These are phyloP conservation scores for Sericinus montela DNA, from an alignment of 2,888 invertebrate genomes.

Conservation along the genomic window DNA sequence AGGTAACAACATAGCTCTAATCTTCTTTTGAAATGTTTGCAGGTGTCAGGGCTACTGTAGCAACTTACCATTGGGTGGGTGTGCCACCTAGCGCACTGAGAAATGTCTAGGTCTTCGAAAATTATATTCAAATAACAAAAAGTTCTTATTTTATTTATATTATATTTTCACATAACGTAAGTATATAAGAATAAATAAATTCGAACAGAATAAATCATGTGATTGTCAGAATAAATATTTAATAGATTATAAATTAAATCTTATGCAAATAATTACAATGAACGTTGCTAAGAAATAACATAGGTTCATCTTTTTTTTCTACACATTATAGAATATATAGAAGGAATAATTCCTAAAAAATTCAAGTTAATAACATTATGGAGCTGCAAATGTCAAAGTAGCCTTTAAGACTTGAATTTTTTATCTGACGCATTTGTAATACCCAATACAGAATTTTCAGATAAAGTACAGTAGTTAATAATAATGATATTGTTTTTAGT, in stretches of 20 bases:
- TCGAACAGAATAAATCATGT: constrained; percentile 14
- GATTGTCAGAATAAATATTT: constrained; percentile 13
- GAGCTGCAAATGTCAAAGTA: not conserved
- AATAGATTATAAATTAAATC: constrained; percentile 6
- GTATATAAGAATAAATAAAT: constrained; percentile 15
- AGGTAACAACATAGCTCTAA: too few species aligned
- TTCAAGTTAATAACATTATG: too few species aligned
- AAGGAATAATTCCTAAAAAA: too few species aligned
- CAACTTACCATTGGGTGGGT: too few species aligned
- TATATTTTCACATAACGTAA: constrained; percentile 17
- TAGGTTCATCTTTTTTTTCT: not conserved
- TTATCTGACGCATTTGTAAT: not conserved
- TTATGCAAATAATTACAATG: constrained; percentile 4
- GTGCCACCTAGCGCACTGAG: too few species aligned
- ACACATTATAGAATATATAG: not conserved
- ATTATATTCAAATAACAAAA: constrained; percentile 6
- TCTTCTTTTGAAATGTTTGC: too few species aligned
- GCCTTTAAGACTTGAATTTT: not conserved
- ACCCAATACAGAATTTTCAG: too few species aligned
- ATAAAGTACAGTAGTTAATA: too few species aligned
- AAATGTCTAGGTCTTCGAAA: too few species aligned
- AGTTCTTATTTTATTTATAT: constrained; percentile 13
- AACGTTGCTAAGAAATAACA: not conserved
- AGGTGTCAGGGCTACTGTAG: too few species aligned
- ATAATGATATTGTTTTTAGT: too few species aligned